Evolutionary conservation across 2,888 invertebrate genomes (phyloP).

Genomic region (Lucinisca nassula): DNA sequence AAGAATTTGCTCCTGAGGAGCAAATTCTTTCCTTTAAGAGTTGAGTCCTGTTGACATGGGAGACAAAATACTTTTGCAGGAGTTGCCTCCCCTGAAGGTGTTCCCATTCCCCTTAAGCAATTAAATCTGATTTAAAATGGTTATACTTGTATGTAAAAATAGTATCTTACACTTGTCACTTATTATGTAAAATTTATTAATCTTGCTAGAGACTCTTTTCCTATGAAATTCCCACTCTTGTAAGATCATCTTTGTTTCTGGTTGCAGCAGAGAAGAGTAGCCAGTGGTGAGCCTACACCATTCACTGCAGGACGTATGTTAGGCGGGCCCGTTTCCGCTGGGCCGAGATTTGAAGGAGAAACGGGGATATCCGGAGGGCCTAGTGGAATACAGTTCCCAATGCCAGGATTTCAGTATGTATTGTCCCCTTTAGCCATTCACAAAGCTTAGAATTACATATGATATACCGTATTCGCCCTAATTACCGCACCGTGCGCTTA

Average conservation of each 20-base stretch:
- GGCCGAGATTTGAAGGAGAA: conserved; percentile 66
- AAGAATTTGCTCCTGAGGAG: too few relatives aligned
- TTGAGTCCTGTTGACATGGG: too few relatives aligned
- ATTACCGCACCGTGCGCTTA: too few relatives aligned
- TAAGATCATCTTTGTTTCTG: background rate
- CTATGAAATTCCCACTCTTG: too few relatives aligned
- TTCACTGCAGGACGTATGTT: conserved; percentile 53
- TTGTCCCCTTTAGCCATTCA: too few relatives aligned
- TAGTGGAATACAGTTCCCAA: conserved; percentile 62
- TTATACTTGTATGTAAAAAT: background rate
- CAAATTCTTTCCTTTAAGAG: too few relatives aligned
- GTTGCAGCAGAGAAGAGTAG: background rate
- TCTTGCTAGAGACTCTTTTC: background rate
- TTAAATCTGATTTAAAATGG: background rate
- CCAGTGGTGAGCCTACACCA: background rate
- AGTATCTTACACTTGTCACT: background rate
- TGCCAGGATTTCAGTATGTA: conserved; percentile 68
- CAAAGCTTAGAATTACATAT: too few relatives aligned
- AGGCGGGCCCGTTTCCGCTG: conserved; percentile 52
- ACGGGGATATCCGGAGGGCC: conserved; percentile 36
- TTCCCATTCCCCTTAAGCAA: too few relatives aligned
- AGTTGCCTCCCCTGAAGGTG: too few relatives aligned
- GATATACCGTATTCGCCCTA: too few relatives aligned
- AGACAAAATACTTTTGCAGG: too few relatives aligned
- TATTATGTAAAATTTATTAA: background rate